Evolutionary conservation across 1,140 invertebrate species (phyloP), one percentile per base, ranked within the genome.

Genomic region (Drosophila trapezifrons): DNA sequence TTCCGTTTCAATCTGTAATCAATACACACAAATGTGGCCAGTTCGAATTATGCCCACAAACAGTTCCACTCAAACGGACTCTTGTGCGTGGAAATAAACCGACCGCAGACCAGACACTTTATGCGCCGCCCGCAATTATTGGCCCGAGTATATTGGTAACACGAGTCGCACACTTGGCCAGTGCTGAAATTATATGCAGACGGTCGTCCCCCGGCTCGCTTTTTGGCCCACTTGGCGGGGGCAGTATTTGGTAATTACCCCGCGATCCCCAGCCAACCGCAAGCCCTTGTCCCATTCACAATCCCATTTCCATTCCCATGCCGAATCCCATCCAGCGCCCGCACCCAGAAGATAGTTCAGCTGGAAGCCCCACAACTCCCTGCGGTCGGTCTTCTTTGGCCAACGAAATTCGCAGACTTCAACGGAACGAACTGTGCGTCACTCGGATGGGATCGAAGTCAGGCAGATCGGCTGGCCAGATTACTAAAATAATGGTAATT

Each of bases 311-410:
- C 25, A 38, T 22, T n/a, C 17, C 25, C 35, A 38, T 40, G 9
- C 12, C 42, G 15, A 54, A 8, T 29, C 25, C 67, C 43, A 27
- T 17, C 37, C 46, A 42, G 20, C 42, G 51, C 64, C 66, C 63
- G 25, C 37, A 22, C 77, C 55, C 71, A 57, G 13, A 45, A 46
- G 20, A 49, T 27, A 49, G 55, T 38, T 52, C 45, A 74, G 56
- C 58, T 78, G 37, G 78, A 86, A 85, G 82, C 82, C 83, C 67
- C 45, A 86, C 82, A 85, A 86, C 76, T 78, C 66, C n/a, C n/a
- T 81, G 78, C 57, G 74, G 78, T 86, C 47, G 66, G 74, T 81
- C 56, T 64, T 55, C 59, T 75, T 40, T 43, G 29, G 29, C 37
- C 20, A 45, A 73, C 29, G 40, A 76, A 76, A 55, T 70, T 79